These are phyloP conservation scores for Pardosa pseudoannulata DNA, from an alignment of 2,888 invertebrate species.

Conservation along the genomic window DNA sequence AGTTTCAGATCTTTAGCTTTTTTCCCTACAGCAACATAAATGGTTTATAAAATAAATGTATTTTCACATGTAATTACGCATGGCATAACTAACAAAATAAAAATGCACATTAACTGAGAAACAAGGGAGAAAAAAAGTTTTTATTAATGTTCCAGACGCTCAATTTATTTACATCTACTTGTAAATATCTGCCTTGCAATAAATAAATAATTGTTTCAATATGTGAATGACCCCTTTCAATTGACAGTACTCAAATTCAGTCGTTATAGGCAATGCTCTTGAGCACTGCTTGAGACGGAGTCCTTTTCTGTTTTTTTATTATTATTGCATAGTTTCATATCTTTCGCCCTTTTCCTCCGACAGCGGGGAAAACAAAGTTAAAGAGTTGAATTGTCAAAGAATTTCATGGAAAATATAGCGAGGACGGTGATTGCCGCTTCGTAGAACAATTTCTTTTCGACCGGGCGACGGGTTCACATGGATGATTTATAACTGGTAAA, in stretches of 20 bases:
- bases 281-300: constrained; percentile 6
- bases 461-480: constrained; percentile 1
- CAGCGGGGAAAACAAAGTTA: constrained; percentile 35
- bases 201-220: no score
- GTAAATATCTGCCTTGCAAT: no score
- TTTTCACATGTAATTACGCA: no score
- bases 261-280: not conserved
- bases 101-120: no score
- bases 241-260: constrained; percentile 12
- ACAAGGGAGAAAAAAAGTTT: no score
- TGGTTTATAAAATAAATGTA: no score
- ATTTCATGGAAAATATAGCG: constrained; percentile 36
- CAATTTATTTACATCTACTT: no score
- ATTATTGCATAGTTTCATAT: constrained; percentile 42
- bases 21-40: no score
- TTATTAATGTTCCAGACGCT: no score
- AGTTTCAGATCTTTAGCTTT: no score
- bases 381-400: constrained; percentile 34
- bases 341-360: constrained; percentile 16
- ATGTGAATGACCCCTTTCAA: constrained; percentile 6
- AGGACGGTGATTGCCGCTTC: constrained; percentile 21
- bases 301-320: constrained; percentile 27
- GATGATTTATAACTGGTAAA: constrained; percentile 41
- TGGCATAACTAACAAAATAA: no score
- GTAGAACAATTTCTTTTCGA: constrained; percentile 31